Base-by-base conservation (phyloP, 2,888 invertebrate genomes). In the Acrobasis consociella region DNA sequence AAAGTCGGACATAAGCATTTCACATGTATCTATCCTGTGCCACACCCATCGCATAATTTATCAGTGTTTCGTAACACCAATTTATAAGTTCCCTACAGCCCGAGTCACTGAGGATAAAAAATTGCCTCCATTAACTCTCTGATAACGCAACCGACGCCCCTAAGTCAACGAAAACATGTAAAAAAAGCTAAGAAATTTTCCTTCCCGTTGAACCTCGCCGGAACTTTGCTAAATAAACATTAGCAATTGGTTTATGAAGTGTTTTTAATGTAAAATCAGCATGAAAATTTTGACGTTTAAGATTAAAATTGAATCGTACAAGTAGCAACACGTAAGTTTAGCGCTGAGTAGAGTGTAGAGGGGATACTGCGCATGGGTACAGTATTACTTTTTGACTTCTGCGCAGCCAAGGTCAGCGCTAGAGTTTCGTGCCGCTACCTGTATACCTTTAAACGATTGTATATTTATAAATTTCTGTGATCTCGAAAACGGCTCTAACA, bases 71-170 rank as follows among this genome's bases (percentile, higher is more conserved):
- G 9, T 42, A 42, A 42, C 16, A 42, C n/a, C 56, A 42, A 56
- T 56, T 56, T 56, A 56, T 56, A 56, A 56, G 56, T 56, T 39
- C 17, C 42, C 22, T 56, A 56, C n/a, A 17, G 13, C 8, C 39
- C 38, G 39, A 55, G 39, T 55, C 55, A 39, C 55, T 13, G 55
- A 15, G 55, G n/a, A 56, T 56, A 56, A 56, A 56, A 55, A 42
- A 56, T 56, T 42, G 22, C 56, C 22, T 2, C 56, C 56, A 56
- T 56, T 42, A 56, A 17, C 42, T 42, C 17, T 56, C 42, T 22
- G 42, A 56, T 56, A 56, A 56, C 56, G 56, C 16, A 16, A 15
- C 9, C 42, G 56, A 11, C 11, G 17, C 15, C 42, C 42, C 38
- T 55, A 39, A 42, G 42, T 42, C 42, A 46, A 42, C 17, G 10